phyloP scores from a whole-genome alignment of 2,797 vertebrate species.

The Oryzias sinensis region DNA sequence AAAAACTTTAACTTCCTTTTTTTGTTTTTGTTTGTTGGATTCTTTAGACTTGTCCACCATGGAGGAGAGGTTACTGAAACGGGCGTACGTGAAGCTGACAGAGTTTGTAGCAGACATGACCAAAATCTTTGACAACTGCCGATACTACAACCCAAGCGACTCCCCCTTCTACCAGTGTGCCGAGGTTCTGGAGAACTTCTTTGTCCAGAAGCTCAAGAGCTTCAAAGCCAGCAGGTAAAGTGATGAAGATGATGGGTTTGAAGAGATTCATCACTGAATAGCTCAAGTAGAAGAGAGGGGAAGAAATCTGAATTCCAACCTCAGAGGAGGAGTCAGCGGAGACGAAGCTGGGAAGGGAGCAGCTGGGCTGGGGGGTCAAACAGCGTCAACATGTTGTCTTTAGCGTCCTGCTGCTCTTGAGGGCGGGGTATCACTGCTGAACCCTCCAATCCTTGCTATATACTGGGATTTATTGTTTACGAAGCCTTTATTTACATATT shows the following conservation, averaged over 20 bases:
- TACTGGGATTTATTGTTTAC: no score
- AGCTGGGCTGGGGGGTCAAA: no score
- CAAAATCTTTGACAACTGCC: slow-evolving; percentile 99
- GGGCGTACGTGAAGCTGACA: slow-evolving; percentile 92
- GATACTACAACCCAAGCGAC: slow-evolving; percentile 98
- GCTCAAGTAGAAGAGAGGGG: slow-evolving; percentile 1
- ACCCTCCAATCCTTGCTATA: no score
- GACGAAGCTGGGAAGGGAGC: no score
- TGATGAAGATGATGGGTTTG: slow-evolving; percentile 14
- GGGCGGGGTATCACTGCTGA: no score
- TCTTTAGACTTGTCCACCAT: slow-evolving; percentile 91
- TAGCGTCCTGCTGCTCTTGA: no score
- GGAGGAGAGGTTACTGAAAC: slow-evolving; percentile 91
- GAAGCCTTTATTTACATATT: no score
- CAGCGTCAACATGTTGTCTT: no score
- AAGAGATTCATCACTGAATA: background rate
- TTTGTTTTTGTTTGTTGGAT: background rate
- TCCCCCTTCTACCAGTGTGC: slow-evolving; percentile 97
- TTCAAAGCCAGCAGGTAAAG: slow-evolving; percentile 98
- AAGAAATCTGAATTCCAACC: background rate
- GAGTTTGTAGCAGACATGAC: slow-evolving; percentile 99
- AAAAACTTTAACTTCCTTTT: background rate
- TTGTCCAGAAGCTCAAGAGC: slow-evolving; percentile 98
- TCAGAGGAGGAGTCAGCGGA: no score
- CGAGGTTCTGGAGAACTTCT: slow-evolving; percentile 95